Conservation (phyloP, 2,797 vertebrate species). For the Cyclopterus lumpus region DNA sequence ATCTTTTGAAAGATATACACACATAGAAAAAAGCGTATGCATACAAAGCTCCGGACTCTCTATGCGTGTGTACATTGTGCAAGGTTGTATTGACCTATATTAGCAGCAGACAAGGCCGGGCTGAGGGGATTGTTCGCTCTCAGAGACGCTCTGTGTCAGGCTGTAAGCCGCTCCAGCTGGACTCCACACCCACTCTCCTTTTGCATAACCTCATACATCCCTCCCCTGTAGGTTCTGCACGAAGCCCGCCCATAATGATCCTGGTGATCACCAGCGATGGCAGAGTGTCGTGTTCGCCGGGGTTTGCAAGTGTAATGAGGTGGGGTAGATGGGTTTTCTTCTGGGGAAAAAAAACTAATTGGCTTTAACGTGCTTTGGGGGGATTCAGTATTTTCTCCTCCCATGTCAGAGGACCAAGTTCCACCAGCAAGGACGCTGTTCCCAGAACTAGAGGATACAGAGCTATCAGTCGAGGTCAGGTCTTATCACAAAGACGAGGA, state of each 20-base stretch:
- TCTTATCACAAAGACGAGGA: slow-evolving; percentile 17
- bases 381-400: slow-evolving; percentile 11
- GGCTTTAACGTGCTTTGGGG: slow-evolving; percentile 6
- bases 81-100: slow-evolving; percentile 47
- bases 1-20: background rate
- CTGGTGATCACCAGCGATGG: slow-evolving; percentile 13
- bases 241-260: slow-evolving; percentile 15
- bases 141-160: slow-evolving; percentile 68
- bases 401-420: background rate
- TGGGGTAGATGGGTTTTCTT: background rate
- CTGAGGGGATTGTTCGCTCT: slow-evolving; percentile 51
- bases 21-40: background rate
- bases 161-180: slow-evolving; percentile 72
- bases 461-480: background rate
- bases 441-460: background rate
- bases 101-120: slow-evolving; percentile 32
- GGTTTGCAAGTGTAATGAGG: background rate
- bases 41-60: background rate
- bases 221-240: slow-evolving; percentile 47
- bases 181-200: slow-evolving; percentile 69
- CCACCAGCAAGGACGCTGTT: slow-evolving; percentile 12
- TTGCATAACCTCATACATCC: slow-evolving; percentile 76
- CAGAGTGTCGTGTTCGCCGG: background rate
- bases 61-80: background rate
- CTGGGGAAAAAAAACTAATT: slow-evolving; percentile 1